Evolutionary conservation across 2,113 vertebrate species (phyloP), one percentile per base, ranked within the genome.

Genomic region (Rousettus leschenaultii): DNA sequence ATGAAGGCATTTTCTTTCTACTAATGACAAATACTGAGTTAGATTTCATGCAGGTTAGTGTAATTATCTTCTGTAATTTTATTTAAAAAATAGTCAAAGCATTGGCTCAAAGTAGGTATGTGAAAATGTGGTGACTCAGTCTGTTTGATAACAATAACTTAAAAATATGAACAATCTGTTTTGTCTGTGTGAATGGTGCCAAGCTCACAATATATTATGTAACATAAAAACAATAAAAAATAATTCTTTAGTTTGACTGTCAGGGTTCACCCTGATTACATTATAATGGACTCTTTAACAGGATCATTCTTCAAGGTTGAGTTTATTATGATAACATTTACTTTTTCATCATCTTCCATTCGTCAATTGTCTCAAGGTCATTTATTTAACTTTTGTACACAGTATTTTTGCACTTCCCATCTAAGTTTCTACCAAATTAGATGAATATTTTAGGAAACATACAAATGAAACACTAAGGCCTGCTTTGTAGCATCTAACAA

Each of bases 11-110:
- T 95, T 96, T 90, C 43, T 90, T 91, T 82, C 55, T 48, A 40
- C 73, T 43, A 66, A 86, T 38, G 26, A 92, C 85, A 94, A 84
- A 86, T 96, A 95, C 2, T 59, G 26, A 90, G 9, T 78, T 65
- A 70, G 26, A 78, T 45, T 43, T 95, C 43, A 73, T 63, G n/a
- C 26, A 61, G 18, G 79, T 95, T 91, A 89, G 4, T 66, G 1
- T 63, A 74, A 86, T 77, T 89, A 43, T 94, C 14, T 95, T 53
- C 10, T 74, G 28, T 80, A 48, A 74, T 70, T 95, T 94, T 95
- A 57, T 55, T 89, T 91, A 40, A 80, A 94, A 88, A 94, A 45
- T 30, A 53, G 24, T 63, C 61, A 83, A 79, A 53, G 3, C 11
- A 59, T 26, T 40, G n/a, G 15, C 22, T 93, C 79, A 78, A 86